phyloP scores from a whole-genome alignment of 1,140 invertebrate species.

The Aporrectodea caliginosa region DNA sequence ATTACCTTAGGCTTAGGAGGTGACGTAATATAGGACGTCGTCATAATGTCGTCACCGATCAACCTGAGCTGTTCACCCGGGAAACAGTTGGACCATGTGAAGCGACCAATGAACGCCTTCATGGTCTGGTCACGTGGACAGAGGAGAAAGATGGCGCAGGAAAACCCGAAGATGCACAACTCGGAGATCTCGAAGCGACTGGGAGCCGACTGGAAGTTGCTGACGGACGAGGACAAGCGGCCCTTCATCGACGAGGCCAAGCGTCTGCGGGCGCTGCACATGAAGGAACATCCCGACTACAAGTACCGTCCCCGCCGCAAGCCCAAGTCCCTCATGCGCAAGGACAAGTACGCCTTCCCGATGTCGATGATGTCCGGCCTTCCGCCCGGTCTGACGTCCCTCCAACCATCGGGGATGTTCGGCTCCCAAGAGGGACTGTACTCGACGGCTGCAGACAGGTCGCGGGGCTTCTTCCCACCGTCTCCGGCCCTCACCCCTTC shows the following conservation, averaged over 20 bases:
- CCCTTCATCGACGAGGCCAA: conserved; percentile 99
- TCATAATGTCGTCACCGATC: background rate
- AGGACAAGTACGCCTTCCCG: background rate
- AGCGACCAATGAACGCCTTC: conserved; percentile 99
- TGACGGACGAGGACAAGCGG: conserved; percentile 92
- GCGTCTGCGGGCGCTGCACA: conserved; percentile 90
- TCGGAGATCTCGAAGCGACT: conserved; percentile 96
- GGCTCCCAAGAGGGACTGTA: background rate
- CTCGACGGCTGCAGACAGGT: background rate
- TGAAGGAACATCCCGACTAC: conserved; percentile 99
- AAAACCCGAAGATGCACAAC: conserved; percentile 99
- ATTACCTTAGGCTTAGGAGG: too few relatives aligned
- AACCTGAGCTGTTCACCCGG: background rate
- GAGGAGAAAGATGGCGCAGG: conserved; percentile 97
- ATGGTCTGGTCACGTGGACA: conserved; percentile 99
- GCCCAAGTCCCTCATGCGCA: conserved; percentile 55
- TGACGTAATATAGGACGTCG: too few relatives aligned
- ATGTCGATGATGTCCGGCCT: background rate
- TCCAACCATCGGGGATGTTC: background rate
- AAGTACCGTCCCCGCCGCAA: conserved; percentile 76
- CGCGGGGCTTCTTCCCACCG: background rate
- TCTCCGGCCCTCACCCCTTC: background rate
- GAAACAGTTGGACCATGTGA: conserved; percentile 66
- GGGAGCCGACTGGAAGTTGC: conserved; percentile 96
- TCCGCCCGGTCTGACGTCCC: background rate